phyloP scores from a whole-genome alignment of 2,113 vertebrate genomes.

The Callaeas wilsoni region DNA sequence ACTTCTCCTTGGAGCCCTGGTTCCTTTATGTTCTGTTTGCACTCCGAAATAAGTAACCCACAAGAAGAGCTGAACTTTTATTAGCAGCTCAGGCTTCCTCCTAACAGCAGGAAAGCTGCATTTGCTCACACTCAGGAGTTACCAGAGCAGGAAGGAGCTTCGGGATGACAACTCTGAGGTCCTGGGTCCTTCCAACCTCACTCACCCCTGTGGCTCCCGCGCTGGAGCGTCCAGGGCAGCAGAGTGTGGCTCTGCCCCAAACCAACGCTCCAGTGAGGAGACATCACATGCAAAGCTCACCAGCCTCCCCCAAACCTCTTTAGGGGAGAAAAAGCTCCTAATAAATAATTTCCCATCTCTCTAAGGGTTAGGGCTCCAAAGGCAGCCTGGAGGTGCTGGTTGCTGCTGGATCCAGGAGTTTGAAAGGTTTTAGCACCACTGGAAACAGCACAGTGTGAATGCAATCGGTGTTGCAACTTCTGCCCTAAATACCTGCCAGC shows the following conservation, averaged over 20 bases:
- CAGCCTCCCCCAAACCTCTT: neutral
- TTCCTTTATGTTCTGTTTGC: neutral
- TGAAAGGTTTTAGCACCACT: neutral
- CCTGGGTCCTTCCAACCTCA: neutral
- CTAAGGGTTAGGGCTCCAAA: neutral
- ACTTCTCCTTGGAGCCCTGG: neutral
- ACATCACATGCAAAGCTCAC: neutral
- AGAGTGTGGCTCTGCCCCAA: neutral
- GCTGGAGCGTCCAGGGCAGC: rapidly evolving
- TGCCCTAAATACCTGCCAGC: neutral
- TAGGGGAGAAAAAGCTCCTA: neutral
- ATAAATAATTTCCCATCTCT: neutral
- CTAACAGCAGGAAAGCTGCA: neutral
- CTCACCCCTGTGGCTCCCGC: rapidly evolving
- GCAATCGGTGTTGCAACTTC: neutral
- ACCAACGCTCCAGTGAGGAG: neutral
- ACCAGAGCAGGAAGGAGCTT: neutral
- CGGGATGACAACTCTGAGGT: neutral
- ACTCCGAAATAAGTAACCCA: neutral
- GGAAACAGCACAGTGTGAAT: neutral
- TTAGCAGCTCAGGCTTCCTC: neutral
- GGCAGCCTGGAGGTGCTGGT: neutral
- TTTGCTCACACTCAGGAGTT: neutral
- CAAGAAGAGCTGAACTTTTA: rapidly evolving
- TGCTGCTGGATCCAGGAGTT: neutral